A percentile compares a stretch with the other conserved stretches of the same genome.
phyloP scores from a whole-genome alignment of 2,797 vertebrate genomes.

The Menidia menidia region DNA sequence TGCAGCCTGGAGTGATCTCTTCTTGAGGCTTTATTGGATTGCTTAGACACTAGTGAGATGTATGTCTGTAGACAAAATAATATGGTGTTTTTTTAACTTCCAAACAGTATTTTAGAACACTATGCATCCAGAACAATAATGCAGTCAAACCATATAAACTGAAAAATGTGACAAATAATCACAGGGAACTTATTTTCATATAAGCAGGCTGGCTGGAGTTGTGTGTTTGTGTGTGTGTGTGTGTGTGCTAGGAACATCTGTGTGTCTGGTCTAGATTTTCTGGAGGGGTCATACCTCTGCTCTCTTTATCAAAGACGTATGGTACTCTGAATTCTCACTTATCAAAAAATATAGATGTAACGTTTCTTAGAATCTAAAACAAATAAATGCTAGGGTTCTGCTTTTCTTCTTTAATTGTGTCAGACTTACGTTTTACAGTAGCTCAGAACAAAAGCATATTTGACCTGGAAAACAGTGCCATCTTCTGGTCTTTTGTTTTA shows the following conservation, averaged over 20 bases:
- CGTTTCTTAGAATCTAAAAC: constrained; percentile 11
- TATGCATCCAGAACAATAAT: no score
- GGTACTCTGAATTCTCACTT: constrained; percentile 9
- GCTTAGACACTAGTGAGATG: no score
- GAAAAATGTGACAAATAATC: no score
- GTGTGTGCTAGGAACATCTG: neutral
- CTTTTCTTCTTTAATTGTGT: no score
- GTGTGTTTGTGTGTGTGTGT: neutral
- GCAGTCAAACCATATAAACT: no score
- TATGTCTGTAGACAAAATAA: no score
- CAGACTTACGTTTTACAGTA: neutral
- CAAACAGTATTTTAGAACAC: no score
- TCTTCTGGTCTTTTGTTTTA: neutral
- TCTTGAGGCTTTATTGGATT: no score
- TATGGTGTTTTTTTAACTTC: no score
- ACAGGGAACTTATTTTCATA: no score
- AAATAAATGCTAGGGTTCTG: constrained; percentile 7
- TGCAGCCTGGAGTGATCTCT: no score
- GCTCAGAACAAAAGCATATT: neutral
- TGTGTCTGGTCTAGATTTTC: neutral
- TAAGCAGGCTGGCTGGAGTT: no score
- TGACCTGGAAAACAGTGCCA: constrained; percentile 23
- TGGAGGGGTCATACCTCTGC: neutral
- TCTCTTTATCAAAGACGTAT: neutral
- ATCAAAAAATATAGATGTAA: constrained; percentile 7